phyloP scores from a whole-genome alignment of 2,888 invertebrate genomes.

The Anorthoa munda region DNA sequence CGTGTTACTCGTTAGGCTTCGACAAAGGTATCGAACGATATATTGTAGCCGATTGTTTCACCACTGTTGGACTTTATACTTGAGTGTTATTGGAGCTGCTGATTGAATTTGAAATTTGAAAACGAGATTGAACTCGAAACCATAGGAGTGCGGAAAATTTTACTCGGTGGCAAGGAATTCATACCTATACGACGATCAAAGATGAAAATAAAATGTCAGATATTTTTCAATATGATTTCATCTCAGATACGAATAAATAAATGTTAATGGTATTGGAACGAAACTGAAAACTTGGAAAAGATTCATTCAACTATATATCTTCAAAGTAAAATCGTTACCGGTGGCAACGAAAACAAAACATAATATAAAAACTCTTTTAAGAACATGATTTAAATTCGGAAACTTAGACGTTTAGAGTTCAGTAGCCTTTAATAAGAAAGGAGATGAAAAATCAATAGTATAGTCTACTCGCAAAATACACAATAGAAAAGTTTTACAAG shows the following conservation, averaged over 20 bases:
- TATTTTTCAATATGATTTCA: slow-evolving; percentile 16
- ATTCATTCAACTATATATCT: background rate
- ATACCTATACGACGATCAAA: slow-evolving; percentile 9
- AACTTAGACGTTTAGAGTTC: slow-evolving; percentile 55
- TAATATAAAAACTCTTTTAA: slow-evolving; percentile 8
- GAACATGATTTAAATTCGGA: slow-evolving; percentile 28
- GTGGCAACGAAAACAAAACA: slow-evolving; percentile 18
- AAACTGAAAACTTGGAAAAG: slow-evolving; percentile 3
- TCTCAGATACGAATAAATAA: background rate
- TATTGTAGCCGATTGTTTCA: slow-evolving; percentile 26
- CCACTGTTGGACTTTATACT: background rate
- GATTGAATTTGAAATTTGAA: slow-evolving; percentile 26
- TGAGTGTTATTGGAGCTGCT: slow-evolving; percentile 27
- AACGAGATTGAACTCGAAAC: slow-evolving; percentile 23
- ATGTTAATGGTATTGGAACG: slow-evolving; percentile 7
- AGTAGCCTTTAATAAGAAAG: slow-evolving; percentile 51
- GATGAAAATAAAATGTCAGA: background rate
- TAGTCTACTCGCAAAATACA: slow-evolving; percentile 61
- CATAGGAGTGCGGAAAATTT: background rate
- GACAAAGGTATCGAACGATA: slow-evolving; percentile 34
- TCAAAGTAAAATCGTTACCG: slow-evolving; percentile 1
- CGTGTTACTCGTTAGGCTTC: slow-evolving; percentile 39
- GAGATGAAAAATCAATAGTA: slow-evolving; percentile 63
- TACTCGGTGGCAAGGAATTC: slow-evolving; percentile 3
- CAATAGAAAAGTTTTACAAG: slow-evolving; percentile 65